phyloP scores from a whole-genome alignment of 2,888 invertebrate genomes.

The Pseudococcus jackbeardsleyi region DNA sequence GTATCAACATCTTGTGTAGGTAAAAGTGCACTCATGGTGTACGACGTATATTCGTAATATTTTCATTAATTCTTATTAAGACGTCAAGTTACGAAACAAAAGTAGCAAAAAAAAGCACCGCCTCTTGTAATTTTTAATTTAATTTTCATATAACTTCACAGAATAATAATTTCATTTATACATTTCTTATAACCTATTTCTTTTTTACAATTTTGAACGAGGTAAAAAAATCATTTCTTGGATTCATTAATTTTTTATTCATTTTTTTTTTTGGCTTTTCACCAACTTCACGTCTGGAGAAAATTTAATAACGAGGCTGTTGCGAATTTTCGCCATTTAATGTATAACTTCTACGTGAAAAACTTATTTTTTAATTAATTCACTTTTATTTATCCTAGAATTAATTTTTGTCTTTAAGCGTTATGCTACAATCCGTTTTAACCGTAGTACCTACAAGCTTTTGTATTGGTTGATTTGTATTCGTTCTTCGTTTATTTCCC shows the following conservation, averaged over 20 bases:
- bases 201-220: neutral
- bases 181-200: neutral
- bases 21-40: neutral
- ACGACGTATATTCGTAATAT: neutral
- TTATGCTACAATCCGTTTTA: neutral
- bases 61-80: neutral
- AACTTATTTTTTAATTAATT: conserved; percentile 22
- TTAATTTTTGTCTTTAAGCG: conserved; percentile 1
- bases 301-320: conserved; percentile 17
- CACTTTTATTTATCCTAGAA: neutral
- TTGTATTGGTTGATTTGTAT: neutral
- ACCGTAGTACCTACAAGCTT: neutral
- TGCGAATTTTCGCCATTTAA: neutral
- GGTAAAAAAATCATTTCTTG: neutral
- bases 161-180: neutral
- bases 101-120: neutral
- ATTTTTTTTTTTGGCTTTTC: neutral
- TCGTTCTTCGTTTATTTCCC: neutral
- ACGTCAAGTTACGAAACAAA: neutral
- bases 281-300: neutral
- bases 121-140: conserved; percentile 1
- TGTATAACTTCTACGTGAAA: conserved; percentile 7
- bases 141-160: neutral
- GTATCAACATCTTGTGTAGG: neutral
- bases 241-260: conserved; percentile 12